Conservation (phyloP, 2,888 invertebrate genomes). For the Dorcus parallelipipedus region DNA sequence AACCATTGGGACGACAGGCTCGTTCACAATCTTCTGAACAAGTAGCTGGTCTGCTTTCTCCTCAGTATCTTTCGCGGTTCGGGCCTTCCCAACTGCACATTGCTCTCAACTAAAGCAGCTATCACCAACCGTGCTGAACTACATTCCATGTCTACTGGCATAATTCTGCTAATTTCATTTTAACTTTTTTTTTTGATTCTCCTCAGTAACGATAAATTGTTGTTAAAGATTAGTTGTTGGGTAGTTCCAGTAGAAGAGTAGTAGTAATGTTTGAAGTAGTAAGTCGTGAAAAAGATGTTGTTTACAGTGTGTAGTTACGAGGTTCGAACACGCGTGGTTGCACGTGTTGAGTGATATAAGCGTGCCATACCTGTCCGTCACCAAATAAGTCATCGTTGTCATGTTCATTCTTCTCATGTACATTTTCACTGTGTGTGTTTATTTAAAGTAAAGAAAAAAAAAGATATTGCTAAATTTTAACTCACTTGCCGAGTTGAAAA, state of each 20-base stretch:
- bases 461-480: slow-evolving; percentile 43
- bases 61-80: slow-evolving; percentile 35
- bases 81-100: slow-evolving; percentile 31
- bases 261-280: not conserved
- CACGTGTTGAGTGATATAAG: slow-evolving; percentile 47
- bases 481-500: slow-evolving; percentile 30
- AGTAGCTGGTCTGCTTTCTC: slow-evolving; percentile 51
- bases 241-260: not conserved
- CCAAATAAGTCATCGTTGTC: slow-evolving; percentile 25
- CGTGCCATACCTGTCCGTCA: slow-evolving; percentile 49
- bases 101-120: slow-evolving; percentile 4
- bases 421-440: slow-evolving; percentile 40
- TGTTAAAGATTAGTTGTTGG: not conserved
- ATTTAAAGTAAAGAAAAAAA: slow-evolving; percentile 34
- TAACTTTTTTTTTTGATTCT: not conserved
- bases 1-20: slow-evolving; percentile 48
- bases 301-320: slow-evolving; percentile 42
- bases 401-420: slow-evolving; percentile 31
- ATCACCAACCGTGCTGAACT: slow-evolving; percentile 22
- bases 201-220: not conserved
- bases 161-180: not conserved
- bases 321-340: slow-evolving; percentile 40
- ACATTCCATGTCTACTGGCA: slow-evolving; percentile 35
- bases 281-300: slow-evolving; percentile 10
- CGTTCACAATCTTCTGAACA: slow-evolving; percentile 44